Conservation (phyloP, 2,888 invertebrate genomes). For the Exephanes ischioxanthus region DNA sequence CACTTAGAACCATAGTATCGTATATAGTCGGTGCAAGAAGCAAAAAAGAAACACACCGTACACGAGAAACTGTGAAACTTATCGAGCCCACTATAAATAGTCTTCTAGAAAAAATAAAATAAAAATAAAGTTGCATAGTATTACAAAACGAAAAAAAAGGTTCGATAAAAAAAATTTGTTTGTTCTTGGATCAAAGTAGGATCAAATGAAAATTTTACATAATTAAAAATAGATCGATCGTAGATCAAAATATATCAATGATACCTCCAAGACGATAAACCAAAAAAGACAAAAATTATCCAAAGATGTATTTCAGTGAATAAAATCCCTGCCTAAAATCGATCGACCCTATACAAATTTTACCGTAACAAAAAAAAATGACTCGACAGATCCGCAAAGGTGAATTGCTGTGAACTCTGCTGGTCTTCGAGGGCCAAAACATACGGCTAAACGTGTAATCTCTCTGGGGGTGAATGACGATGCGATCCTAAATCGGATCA, state of each 20-base stretch:
- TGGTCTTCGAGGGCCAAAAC: background rate
- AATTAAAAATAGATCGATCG: no score
- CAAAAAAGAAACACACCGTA: conserved; percentile 1
- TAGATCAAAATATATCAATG: background rate
- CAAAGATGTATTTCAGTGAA: background rate
- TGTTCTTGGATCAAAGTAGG: background rate
- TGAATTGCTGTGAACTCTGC: background rate
- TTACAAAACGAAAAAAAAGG: no score
- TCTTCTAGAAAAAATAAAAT: background rate
- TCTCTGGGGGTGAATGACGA: conserved; percentile 17
- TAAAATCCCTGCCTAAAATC: background rate
- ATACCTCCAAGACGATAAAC: background rate
- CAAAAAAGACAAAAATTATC: background rate
- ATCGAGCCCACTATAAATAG: background rate
- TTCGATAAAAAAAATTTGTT: background rate
- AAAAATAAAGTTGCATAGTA: background rate
- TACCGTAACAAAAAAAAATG: background rate
- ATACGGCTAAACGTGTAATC: conserved; percentile 25
- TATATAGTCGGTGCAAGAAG: background rate
- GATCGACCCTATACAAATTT: no score
- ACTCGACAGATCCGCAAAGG: background rate
- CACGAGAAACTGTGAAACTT: background rate
- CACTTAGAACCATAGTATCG: conserved; percentile 29
- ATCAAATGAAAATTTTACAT: background rate
- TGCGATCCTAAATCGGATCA: conserved; percentile 55